A percentile compares a stretch with the other conserved stretches of the same genome.
Conservation (phyloP, 2,797 vertebrate genomes). For the Vireo griseus region DNA sequence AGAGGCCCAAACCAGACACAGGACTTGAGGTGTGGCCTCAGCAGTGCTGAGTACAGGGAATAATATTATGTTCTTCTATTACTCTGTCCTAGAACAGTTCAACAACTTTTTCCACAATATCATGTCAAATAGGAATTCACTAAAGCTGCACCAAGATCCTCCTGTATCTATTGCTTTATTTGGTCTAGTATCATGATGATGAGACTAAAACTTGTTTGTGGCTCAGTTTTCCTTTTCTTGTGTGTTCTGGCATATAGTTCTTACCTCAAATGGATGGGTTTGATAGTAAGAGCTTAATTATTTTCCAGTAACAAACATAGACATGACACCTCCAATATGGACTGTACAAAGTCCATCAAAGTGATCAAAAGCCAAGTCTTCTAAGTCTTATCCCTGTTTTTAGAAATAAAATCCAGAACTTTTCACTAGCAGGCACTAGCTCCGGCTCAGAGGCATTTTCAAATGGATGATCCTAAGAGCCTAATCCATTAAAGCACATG, state of each 20-base stretch:
- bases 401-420: neutral
- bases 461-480: neutral
- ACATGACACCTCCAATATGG: neutral
- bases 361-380: neutral
- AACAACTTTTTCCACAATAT: neutral
- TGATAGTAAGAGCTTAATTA: neutral
- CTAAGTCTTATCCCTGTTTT: neutral
- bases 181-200: neutral
- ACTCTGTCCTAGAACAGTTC: neutral
- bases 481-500: neutral
- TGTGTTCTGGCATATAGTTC: neutral
- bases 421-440: neutral
- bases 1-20: neutral
- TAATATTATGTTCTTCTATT: neutral
- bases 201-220: neutral
- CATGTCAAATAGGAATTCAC: neutral
- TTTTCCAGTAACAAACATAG: neutral
- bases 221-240: neutral
- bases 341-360: neutral
- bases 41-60: neutral
- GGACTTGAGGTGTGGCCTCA: neutral
- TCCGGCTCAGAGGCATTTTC: neutral
- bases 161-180: neutral
- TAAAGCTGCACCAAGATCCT: neutral
- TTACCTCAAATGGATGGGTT: neutral